These are phyloP conservation scores for Electrophaes corylata DNA, from an alignment of 2,888 invertebrate species.

Conservation along the genomic window DNA sequence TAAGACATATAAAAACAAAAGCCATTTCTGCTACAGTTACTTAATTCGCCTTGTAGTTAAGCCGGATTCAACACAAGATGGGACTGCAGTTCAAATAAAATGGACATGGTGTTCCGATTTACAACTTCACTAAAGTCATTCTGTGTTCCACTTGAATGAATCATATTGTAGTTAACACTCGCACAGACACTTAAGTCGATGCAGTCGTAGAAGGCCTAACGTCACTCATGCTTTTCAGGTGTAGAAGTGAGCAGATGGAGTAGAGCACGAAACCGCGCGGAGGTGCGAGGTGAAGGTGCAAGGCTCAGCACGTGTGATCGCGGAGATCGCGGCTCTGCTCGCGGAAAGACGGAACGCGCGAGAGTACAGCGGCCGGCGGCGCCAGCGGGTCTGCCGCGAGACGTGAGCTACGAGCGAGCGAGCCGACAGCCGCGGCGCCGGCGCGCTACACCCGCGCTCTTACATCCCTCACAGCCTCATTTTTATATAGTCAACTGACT, in stretches of 20 bases:
- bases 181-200: constrained; percentile 63
- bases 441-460: constrained; percentile 68
- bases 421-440: constrained; percentile 74
- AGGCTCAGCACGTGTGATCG: constrained; percentile 45
- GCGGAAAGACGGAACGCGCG: constrained; percentile 37
- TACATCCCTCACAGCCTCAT: constrained; percentile 76
- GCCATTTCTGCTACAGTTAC: constrained; percentile 64
- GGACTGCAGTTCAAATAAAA: constrained; percentile 58
- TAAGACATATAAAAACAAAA: constrained; percentile 63
- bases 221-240: constrained; percentile 58
- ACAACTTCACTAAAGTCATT: constrained; percentile 56
- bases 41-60: constrained; percentile 49
- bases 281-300: constrained; percentile 17
- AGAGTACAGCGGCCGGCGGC: constrained; percentile 54
- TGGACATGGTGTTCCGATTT: constrained; percentile 57
- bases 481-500: constrained; percentile 84
- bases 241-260: constrained; percentile 40
- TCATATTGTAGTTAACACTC: constrained; percentile 67
- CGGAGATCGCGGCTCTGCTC: constrained; percentile 35
- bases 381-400: constrained; percentile 75
- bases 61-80: constrained; percentile 72
- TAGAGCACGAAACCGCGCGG: constrained; percentile 30
- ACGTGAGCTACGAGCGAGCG: constrained; percentile 54
- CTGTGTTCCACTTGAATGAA: constrained; percentile 53
- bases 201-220: constrained; percentile 49